Evolutionary conservation across 2,797 vertebrate genomes (phyloP), one percentile per base, ranked within the genome.

Genomic region (Squalus acanthias): DNA sequence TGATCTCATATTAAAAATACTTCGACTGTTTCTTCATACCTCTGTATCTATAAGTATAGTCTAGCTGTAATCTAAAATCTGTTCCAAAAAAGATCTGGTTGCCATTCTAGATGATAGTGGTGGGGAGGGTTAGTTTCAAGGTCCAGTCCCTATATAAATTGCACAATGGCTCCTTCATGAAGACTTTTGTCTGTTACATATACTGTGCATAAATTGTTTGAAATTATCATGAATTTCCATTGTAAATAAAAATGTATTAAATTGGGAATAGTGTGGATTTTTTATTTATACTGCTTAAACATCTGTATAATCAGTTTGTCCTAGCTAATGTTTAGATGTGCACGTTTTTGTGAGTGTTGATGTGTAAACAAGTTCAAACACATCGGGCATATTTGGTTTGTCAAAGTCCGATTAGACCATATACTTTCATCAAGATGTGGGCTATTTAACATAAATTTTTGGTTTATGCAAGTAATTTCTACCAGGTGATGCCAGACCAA

Each of bases 1-100:
- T 99, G 98, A 97, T 99, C 98, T 99, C 98, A 98, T 98, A 98
- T 98, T 98, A 97, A 97, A 39, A 98, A 98, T 98, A 98, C 97
- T 98, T 98, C 98, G 96, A 97, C 97, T 97, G 69, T 98, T 97
- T 97, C 98, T 98, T 98, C 98, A 97, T 98, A 98, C 97, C 98
- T 98, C 98, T 98, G 98, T 98, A 98, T 98, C 97, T 97, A 97
- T 29, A 97, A 98, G 97, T 98, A 98, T 97, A 97, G 97, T 98
- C 97, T 98, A 98, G 98, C 97, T 97, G 97, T 98, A 98, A 97
- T 97, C 97, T 97, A 97, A 96, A 97, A 97, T 97, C 98, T 98
- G 97, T 98, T 98, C 98, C 98, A 98, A 97, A 98, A 98, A 98
- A 99, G 98, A 96, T 76, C 96, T 87, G 22, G 85, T 96, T 97